A percentile compares a stretch with the other conserved stretches of the same genome.
Conservation (phyloP, 92 coral and sea anemone species). For the Diadumene lineata region DNA sequence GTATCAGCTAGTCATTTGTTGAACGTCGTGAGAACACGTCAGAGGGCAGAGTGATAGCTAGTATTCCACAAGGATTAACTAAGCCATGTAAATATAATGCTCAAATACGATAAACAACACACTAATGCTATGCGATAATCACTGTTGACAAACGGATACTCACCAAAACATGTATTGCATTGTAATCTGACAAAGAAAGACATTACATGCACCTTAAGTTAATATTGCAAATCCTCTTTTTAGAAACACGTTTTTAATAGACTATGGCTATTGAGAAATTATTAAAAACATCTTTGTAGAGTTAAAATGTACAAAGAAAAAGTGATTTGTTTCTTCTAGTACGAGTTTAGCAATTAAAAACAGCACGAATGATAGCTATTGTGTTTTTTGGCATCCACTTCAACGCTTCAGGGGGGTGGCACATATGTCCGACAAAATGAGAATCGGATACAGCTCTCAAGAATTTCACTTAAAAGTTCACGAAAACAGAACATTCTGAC, state of each 20-base stretch:
- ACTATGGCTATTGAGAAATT: no score
- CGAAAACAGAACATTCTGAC: constrained; percentile 7
- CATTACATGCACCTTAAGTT: no score
- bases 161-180: no score
- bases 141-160: constrained; percentile 19
- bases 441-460: constrained; percentile 14
- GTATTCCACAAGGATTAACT: constrained; percentile 17
- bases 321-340: neutral
- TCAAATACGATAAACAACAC: constrained; percentile 2
- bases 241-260: neutral
- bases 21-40: constrained; percentile 39
- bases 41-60: constrained; percentile 20
- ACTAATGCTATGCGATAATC: constrained; percentile 20
- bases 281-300: neutral
- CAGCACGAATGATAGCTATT: neutral
- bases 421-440: constrained; percentile 15
- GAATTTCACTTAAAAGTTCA: neutral
- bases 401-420: constrained; percentile 21
- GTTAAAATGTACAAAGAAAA: no score
- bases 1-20: neutral
- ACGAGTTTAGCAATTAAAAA: constrained; percentile 7
- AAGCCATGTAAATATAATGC: constrained; percentile 16
- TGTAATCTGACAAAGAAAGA: no score
- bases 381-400: neutral
- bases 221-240: no score